Conservation (phyloP, 2,113 vertebrate genomes). For the Stegastes partitus region DNA sequence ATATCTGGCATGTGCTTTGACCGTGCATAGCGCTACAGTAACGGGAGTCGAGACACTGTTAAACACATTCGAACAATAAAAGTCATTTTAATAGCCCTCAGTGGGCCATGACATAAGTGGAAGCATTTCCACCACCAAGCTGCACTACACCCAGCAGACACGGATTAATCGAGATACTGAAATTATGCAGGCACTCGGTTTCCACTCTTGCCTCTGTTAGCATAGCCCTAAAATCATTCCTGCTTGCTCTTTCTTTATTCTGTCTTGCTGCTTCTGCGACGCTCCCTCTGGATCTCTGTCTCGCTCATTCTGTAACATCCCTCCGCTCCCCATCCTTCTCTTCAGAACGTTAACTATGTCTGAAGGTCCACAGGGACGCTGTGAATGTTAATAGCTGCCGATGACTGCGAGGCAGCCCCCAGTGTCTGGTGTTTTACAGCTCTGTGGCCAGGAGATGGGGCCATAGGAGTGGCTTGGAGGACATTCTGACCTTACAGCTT, state of each 20-base stretch:
- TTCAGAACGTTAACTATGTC: constrained; percentile 26
- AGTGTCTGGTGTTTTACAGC: constrained; percentile 59
- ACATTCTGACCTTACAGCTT: constrained; percentile 63
- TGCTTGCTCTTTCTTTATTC: constrained; percentile 28
- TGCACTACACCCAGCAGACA: constrained; percentile 55
- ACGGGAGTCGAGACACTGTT: constrained; percentile 50
- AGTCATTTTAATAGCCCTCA: constrained; percentile 57
- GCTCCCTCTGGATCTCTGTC: constrained; percentile 8
- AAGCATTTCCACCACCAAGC: constrained; percentile 44
- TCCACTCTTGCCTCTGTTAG: constrained; percentile 47
- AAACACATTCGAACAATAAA: constrained; percentile 46
- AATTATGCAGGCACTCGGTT: constrained; percentile 56
- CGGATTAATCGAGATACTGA: constrained; percentile 58
- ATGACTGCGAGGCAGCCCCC: constrained; percentile 4
- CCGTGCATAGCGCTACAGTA: constrained; percentile 18
- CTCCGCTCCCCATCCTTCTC: constrained; percentile 29
- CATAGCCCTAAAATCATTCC: constrained; percentile 31
- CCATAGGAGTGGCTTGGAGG: constrained; percentile 79
- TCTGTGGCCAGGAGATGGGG: constrained; percentile 82
- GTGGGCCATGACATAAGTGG: constrained; percentile 48
- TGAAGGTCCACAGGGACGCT: constrained; percentile 39
- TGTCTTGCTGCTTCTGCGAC: constrained; percentile 28
- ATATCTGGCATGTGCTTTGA: constrained; percentile 34
- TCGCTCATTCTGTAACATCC: constrained; percentile 17
- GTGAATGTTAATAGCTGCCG: constrained; percentile 51